Conservation (phyloP, 2,113 vertebrate genomes). For the Aramus guarauna region DNA sequence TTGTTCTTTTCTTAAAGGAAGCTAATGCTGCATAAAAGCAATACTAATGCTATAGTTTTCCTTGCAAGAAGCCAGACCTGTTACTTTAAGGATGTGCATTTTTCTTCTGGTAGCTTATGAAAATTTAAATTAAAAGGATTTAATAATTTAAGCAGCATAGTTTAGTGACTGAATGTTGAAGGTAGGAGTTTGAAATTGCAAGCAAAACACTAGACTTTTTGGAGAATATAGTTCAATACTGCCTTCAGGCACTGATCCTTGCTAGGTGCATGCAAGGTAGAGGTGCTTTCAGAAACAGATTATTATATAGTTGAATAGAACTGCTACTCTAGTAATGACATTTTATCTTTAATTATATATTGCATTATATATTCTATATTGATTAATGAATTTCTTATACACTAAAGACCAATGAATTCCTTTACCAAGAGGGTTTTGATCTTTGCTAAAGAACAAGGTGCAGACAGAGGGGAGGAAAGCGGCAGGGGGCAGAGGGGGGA, state of each 20-base stretch:
- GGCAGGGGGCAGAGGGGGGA: accelerated
- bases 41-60: background rate
- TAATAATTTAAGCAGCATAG: conserved; percentile 68
- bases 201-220: background rate
- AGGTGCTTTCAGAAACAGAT: conserved; percentile 1
- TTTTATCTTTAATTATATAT: background rate
- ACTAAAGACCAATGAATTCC: background rate
- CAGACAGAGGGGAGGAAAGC: background rate
- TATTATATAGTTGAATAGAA: background rate
- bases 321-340: background rate
- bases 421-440: background rate
- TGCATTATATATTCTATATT: background rate
- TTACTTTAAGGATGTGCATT: conserved; percentile 43
- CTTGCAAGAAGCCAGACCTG: conserved; percentile 42
- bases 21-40: conserved; percentile 32
- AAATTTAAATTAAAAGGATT: conserved; percentile 73
- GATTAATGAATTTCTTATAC: conserved; percentile 3
- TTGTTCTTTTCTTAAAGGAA: conserved; percentile 54
- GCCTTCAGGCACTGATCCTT: conserved; percentile 22
- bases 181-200: conserved; percentile 14
- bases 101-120: conserved; percentile 64
- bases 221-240: conserved; percentile 12
- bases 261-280: background rate
- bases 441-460: background rate
- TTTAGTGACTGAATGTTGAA: conserved; percentile 32